A percentile compares a stretch with the other conserved stretches of the same genome.
Evolutionary conservation across 2,113 vertebrate genomes (phyloP).

Genomic region (Apaloderma vittatum): DNA sequence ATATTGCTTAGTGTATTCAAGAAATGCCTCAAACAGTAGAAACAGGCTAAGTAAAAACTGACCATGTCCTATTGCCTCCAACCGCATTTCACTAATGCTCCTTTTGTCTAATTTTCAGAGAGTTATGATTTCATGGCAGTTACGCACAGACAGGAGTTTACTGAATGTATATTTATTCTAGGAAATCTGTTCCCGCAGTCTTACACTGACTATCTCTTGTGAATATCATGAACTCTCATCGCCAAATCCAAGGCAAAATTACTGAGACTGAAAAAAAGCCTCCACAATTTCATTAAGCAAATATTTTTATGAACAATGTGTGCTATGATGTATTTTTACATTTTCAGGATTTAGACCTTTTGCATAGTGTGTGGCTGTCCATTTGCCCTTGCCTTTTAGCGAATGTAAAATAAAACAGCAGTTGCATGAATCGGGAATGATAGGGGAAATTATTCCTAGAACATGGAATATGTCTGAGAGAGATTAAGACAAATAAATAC

Average conservation of each 20-base stretch:
- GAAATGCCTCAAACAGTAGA: slow-evolving; percentile 6
- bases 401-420: not conserved
- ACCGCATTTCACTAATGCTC: not conserved
- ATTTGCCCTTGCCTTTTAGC: slow-evolving; percentile 10
- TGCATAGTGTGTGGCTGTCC: not conserved
- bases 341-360: slow-evolving; percentile 37
- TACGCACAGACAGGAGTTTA: not conserved
- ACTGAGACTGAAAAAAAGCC: not conserved
- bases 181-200: not conserved
- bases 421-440: slow-evolving; percentile 4
- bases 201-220: not conserved
- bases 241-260: slow-evolving; percentile 8
- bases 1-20: not conserved
- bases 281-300: not conserved
- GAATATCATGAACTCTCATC: not conserved
- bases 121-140: not conserved
- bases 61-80: not conserved
- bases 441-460: slow-evolving; percentile 2
- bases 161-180: not conserved
- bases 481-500: slow-evolving; percentile 73
- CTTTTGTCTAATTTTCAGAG: not conserved
- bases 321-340: not conserved
- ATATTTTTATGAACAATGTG: slow-evolving; percentile 1
- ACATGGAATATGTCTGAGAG: slow-evolving; percentile 21
- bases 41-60: slow-evolving; percentile 22